These are phyloP conservation scores for Hetaerina titia DNA, from an alignment of 2,888 invertebrate genomes.

Conservation along the genomic window DNA sequence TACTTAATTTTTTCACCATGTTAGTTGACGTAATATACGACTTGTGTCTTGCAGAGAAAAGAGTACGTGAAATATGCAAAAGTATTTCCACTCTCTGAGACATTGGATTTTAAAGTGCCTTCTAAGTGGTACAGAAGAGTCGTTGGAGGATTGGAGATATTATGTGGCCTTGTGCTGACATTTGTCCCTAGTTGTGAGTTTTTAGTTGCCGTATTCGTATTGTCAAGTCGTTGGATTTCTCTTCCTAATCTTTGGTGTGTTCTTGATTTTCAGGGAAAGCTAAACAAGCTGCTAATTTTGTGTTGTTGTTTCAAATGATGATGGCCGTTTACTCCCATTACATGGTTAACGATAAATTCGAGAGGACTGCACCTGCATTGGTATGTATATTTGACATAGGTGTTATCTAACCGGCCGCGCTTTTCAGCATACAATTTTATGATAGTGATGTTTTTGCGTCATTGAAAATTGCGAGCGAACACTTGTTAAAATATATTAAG, in stretches of 20 bases:
- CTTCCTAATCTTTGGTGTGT: background rate
- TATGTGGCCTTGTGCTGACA: conserved; percentile 91
- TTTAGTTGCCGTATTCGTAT: background rate
- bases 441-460: no score
- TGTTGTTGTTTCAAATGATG: conserved; percentile 90
- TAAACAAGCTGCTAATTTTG: conserved; percentile 93
- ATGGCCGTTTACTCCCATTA: conserved; percentile 96
- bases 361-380: conserved; percentile 92
- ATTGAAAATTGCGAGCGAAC: no score
- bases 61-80: conserved; percentile 98
- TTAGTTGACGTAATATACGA: background rate
- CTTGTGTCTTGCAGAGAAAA: conserved; percentile 86
- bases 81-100: conserved; percentile 91
- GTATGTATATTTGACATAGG: conserved; percentile 77
- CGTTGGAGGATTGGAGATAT: conserved; percentile 90
- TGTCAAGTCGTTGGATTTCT: background rate
- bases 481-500: no score
- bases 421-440: no score
- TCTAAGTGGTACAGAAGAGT: conserved; percentile 95
- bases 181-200: conserved; percentile 90
- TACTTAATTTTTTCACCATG: background rate
- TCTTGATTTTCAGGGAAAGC: conserved; percentile 86
- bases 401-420: no score
- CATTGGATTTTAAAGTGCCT: conserved; percentile 91
- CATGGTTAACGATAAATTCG: conserved; percentile 95